Conservation (phyloP, 2,888 invertebrate genomes). For the Eretmocerus hayati region DNA sequence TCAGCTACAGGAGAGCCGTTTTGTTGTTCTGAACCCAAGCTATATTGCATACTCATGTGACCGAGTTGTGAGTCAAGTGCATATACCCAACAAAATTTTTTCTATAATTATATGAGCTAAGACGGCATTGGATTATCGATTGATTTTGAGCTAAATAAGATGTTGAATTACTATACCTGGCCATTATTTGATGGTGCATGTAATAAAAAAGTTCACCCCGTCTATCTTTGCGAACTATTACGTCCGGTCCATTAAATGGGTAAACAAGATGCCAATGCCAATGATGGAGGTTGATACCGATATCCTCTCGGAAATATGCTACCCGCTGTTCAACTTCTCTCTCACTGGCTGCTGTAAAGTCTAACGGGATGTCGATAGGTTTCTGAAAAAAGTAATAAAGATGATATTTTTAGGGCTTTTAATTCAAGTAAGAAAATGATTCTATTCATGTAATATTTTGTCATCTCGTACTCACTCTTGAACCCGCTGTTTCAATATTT, state of each 20-base stretch:
- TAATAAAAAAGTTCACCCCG: conserved; percentile 74
- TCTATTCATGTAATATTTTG: not conserved
- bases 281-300: conserved; percentile 80
- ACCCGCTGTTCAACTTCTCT: conserved; percentile 71
- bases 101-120: too few relatives aligned
- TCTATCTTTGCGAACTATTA: conserved; percentile 66
- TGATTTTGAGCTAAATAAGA: too few relatives aligned
- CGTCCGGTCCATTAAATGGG: conserved; percentile 61
- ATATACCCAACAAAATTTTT: too few relatives aligned
- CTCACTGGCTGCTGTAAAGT: conserved; percentile 67
- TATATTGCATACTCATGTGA: too few relatives aligned
- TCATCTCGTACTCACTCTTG: not conserved
- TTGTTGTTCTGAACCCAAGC: too few relatives aligned
- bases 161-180: conserved; percentile 39
- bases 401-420: not conserved
- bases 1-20: too few relatives aligned
- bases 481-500: conserved; percentile 41
- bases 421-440: not conserved
- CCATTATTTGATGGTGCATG: conserved; percentile 67
- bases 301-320: conserved; percentile 79
- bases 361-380: conserved; percentile 62
- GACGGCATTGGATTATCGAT: too few relatives aligned
- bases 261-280: conserved; percentile 92
- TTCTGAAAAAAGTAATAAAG: conserved; percentile 46
- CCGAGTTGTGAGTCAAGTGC: too few relatives aligned